Base-by-base conservation (phyloP, 2,888 invertebrate species). In the Andricus quercusramuli region DNA sequence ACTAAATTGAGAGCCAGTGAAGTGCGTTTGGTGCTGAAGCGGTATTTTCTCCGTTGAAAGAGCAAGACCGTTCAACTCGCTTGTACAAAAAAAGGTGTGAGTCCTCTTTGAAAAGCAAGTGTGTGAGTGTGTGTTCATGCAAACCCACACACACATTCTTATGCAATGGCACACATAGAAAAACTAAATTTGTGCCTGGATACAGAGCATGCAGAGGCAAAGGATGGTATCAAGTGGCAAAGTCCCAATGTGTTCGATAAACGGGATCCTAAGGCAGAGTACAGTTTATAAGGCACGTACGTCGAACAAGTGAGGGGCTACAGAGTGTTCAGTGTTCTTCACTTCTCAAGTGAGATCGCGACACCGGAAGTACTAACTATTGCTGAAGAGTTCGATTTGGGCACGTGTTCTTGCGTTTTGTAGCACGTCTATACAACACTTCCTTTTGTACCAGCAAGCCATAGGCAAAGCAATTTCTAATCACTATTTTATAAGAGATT, bases 181-280 rank as follows among this genome's bases (percentile, higher is more conserved):
- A 67, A 22, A 32, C 8, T 37, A 56, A 20, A 74, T 56, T 74
- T 29, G 51, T 74, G 51, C 20, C 29, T 74, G 2, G 32, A 74
- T 56, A 70, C 56, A 56, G 74, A 56, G 4, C 29, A 74, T 51
- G 29, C 70, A 56, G 70, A 51, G 56, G 70, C 70, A 74, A 17
- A 65, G 62, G 77, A 82, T 79, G 78, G 68, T 74, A 80, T 80
- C 80, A 82, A 83, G 81, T 80, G 76, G 79, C 80, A 59, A 77
- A 80, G 80, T 66, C 76, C 66, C 80, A 79, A 84, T 83, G 86
- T 80, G 83, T 78, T 83, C 87, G 83, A 85, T 83, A 83, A 88
- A 88, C 88, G 88, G 85, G 84, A 88, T 86, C 84, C 84, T 77
- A 68, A 83, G 77, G 80, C 83, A 79, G 81, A 78, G 56, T 56